Conservation (phyloP, 2,888 invertebrate genomes). For the Steinernema carpocapsae region DNA sequence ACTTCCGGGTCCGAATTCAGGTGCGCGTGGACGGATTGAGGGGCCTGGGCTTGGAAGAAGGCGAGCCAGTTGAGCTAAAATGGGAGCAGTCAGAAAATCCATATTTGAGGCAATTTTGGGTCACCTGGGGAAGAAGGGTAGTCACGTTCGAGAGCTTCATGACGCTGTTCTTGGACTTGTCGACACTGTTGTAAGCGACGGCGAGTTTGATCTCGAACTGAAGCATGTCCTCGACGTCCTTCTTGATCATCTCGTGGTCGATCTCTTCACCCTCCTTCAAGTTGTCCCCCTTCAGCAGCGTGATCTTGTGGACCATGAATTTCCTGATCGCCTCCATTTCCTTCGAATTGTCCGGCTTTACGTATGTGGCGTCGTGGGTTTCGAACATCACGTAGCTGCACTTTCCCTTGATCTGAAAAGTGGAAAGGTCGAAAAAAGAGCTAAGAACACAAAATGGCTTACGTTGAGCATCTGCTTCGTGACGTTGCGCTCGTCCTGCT, state of each 20-base stretch:
- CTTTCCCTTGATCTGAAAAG: not conserved
- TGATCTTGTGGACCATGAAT: not conserved
- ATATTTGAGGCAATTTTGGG: not conserved
- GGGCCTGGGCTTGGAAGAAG: slow-evolving; percentile 35
- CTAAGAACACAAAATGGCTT: not conserved
- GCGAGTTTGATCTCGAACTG: slow-evolving; percentile 31
- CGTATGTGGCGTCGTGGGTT: slow-evolving; percentile 15
- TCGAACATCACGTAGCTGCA: slow-evolving; percentile 5
- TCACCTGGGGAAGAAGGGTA: slow-evolving; percentile 20
- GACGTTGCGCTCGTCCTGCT: slow-evolving; percentile 38
- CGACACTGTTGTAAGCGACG: not conserved
- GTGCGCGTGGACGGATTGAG: slow-evolving; percentile 30
- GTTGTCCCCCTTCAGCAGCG: not conserved
- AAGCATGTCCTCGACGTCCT: slow-evolving; percentile 33
- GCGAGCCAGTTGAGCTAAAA: slow-evolving; percentile 38
- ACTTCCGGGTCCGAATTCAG: slow-evolving; percentile 35
- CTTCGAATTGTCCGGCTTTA: slow-evolving; percentile 1
- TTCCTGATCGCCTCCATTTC: not conserved
- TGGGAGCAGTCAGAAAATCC: too few relatives aligned
- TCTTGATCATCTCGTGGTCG: slow-evolving; percentile 13
- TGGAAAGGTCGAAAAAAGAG: not conserved
- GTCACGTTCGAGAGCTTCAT: slow-evolving; percentile 31
- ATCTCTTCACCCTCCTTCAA: not conserved
- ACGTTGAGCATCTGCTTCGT: not conserved
- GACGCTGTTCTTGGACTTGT: slow-evolving; percentile 32